Percentiles rank a stretch among this genome's conserved stretches.
These are phyloP conservation scores for Oostethus manadensis DNA, from an alignment of 2,113 vertebrate genomes.

Conservation along the genomic window DNA sequence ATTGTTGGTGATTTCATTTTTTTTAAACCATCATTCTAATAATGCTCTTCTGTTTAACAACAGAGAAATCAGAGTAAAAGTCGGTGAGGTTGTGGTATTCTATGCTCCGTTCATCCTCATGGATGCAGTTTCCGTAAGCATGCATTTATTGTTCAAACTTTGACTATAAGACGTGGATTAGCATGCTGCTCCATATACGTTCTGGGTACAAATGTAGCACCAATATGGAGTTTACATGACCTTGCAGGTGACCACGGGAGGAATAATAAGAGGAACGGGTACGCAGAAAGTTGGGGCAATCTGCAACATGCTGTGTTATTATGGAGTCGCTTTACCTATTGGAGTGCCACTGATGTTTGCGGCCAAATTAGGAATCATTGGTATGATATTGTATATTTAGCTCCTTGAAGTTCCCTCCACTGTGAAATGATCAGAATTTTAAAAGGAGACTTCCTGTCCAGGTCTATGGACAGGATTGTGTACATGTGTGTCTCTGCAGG, in stretches of 20 bases:
- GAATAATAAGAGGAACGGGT: constrained; percentile 77
- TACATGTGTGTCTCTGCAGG: constrained; percentile 69
- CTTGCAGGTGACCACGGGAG: constrained; percentile 60
- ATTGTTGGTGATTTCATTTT: no score
- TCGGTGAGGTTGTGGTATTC: constrained; percentile 50
- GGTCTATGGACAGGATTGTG: constrained; percentile 84
- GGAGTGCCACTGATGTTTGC: constrained; percentile 78
- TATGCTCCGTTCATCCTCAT: constrained; percentile 62
- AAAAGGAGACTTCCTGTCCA: constrained; percentile 35
- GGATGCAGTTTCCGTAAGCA: constrained; percentile 58
- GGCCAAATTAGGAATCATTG: constrained; percentile 74
- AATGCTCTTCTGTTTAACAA: constrained; percentile 4
- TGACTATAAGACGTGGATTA: not conserved
- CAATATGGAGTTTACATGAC: constrained; percentile 1
- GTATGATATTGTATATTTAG: constrained; percentile 48
- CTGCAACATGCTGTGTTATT: constrained; percentile 69
- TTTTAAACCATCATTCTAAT: not conserved
- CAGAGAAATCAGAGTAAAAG: constrained; percentile 63
- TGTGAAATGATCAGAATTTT: not conserved
- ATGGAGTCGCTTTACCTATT: constrained; percentile 74
- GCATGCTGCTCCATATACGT: not conserved
- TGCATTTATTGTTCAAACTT: not conserved
- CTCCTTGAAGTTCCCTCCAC: not conserved
- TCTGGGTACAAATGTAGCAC: not conserved
- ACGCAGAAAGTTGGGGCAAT: constrained; percentile 80